Conservation (phyloP, 2,888 invertebrate genomes). For the Ctenicera cuprea region DNA sequence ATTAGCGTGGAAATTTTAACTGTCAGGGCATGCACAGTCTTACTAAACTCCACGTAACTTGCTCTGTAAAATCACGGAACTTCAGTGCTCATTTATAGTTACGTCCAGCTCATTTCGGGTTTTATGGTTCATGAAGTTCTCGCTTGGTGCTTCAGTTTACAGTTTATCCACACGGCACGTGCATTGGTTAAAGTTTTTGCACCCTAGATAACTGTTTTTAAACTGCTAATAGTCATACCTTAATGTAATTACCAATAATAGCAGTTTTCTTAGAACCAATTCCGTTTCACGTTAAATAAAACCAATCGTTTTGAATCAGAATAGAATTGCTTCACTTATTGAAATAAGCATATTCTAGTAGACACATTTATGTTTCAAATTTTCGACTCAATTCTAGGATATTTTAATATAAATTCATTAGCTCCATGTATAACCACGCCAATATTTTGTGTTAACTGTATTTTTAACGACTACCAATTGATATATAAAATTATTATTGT, state of each 20-base stretch:
- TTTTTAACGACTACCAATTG: too few species aligned
- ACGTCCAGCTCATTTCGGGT: slow-evolving; percentile 40
- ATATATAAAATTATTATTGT: too few species aligned
- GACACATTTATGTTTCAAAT: too few species aligned
- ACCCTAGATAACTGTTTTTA: slow-evolving; percentile 18
- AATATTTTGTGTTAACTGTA: too few species aligned
- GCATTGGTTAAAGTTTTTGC: slow-evolving; percentile 23
- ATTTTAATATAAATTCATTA: too few species aligned
- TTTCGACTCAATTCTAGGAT: too few species aligned
- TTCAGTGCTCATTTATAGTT: slow-evolving; percentile 41
- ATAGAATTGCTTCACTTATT: too few species aligned
- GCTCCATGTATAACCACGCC: too few species aligned
- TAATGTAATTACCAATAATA: slow-evolving; percentile 15
- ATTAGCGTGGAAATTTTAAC: slow-evolving; percentile 18
- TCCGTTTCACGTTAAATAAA: too few species aligned
- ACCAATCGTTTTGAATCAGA: too few species aligned
- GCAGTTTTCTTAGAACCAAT: neutral
- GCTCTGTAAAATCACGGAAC: slow-evolving; percentile 38
- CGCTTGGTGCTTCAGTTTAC: slow-evolving; percentile 27
- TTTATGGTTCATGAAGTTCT: slow-evolving; percentile 42
- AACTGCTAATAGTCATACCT: neutral
- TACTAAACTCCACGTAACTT: slow-evolving; percentile 26
- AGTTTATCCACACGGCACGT: slow-evolving; percentile 35
- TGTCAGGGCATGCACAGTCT: slow-evolving; percentile 18
- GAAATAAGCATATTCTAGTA: too few species aligned